phyloP scores from a whole-genome alignment of 2,797 vertebrate species.

The Crenichthys baileyi region DNA sequence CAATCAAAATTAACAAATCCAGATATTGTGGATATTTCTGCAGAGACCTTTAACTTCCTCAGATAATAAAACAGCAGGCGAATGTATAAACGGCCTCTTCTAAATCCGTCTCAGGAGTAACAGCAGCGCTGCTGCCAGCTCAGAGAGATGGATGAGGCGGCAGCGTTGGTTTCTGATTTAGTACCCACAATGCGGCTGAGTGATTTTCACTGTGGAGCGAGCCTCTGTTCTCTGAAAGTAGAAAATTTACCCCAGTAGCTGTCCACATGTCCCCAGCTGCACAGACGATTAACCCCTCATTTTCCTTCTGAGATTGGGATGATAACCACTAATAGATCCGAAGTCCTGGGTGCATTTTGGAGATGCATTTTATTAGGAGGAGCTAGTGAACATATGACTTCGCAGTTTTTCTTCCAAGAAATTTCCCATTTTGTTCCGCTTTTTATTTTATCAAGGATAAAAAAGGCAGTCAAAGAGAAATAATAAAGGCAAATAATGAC shows the following conservation, averaged over 20 bases:
- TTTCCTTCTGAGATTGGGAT: conserved; percentile 44
- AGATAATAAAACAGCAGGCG: conserved; percentile 20
- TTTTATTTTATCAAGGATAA: neutral
- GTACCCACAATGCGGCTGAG: conserved; percentile 56
- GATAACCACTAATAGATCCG: conserved; percentile 65
- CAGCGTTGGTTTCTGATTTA: conserved; percentile 57
- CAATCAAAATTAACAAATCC: conserved; percentile 18
- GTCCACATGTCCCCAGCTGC: conserved; percentile 5
- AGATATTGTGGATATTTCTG: neutral
- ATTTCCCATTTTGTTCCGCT: neutral
- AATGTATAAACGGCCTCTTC: conserved; percentile 10
- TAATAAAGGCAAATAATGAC: neutral
- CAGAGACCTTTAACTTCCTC: conserved; percentile 9
- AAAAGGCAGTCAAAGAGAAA: neutral
- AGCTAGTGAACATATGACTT: conserved; percentile 15
- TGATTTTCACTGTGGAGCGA: conserved; percentile 60
- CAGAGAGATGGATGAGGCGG: conserved; percentile 59
- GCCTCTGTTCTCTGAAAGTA: conserved; percentile 51
- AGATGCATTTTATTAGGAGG: conserved; percentile 21
- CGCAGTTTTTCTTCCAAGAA: neutral
- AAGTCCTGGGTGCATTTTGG: conserved; percentile 44
- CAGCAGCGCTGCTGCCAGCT: conserved; percentile 25
- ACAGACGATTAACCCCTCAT: conserved; percentile 50
- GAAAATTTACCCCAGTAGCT: neutral
- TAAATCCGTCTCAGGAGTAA: conserved; percentile 32